These are phyloP conservation scores for Andrena flavipes DNA, from an alignment of 2,888 invertebrate species.

Conservation along the genomic window DNA sequence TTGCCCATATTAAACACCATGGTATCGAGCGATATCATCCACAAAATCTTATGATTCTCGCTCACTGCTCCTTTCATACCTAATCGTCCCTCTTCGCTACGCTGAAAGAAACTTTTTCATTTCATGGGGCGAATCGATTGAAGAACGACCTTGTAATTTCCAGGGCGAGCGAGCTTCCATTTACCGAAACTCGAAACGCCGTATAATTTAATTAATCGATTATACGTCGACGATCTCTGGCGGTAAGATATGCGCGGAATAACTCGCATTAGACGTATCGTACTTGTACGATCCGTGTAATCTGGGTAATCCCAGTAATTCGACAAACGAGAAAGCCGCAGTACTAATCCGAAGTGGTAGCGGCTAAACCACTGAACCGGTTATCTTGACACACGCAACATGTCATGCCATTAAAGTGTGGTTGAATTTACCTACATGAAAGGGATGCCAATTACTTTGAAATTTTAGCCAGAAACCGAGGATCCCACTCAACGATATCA, in stretches of 20 bases:
- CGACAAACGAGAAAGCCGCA: conserved; percentile 63
- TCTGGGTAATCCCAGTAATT: conserved; percentile 60
- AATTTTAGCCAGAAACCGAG: conserved; percentile 45
- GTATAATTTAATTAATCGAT: conserved; percentile 60
- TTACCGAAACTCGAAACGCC: background rate
- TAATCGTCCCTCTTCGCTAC: too few species aligned
- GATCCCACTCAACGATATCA: conserved; percentile 14
- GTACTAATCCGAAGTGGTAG: conserved; percentile 64
- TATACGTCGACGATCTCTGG: conserved; percentile 36
- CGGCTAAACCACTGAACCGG: conserved; percentile 62
- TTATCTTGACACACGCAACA: conserved; percentile 64
- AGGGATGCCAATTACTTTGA: conserved; percentile 57
- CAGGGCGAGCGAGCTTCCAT: background rate
- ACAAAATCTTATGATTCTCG: too few species aligned
- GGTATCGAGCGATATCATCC: too few species aligned
- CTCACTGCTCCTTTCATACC: too few species aligned
- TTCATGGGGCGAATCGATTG: background rate
- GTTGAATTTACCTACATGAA: conserved; percentile 56
- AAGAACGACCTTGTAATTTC: background rate
- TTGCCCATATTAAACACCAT: too few species aligned
- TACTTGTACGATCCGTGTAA: conserved; percentile 63
- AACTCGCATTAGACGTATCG: conserved; percentile 61
- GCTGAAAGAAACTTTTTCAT: background rate
- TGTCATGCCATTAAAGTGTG: conserved; percentile 61
- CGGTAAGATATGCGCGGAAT: conserved; percentile 58